Evolutionary conservation across 2,888 invertebrate species (phyloP), one percentile per base, ranked within the genome.

Genomic region (Pheosia tremula): DNA sequence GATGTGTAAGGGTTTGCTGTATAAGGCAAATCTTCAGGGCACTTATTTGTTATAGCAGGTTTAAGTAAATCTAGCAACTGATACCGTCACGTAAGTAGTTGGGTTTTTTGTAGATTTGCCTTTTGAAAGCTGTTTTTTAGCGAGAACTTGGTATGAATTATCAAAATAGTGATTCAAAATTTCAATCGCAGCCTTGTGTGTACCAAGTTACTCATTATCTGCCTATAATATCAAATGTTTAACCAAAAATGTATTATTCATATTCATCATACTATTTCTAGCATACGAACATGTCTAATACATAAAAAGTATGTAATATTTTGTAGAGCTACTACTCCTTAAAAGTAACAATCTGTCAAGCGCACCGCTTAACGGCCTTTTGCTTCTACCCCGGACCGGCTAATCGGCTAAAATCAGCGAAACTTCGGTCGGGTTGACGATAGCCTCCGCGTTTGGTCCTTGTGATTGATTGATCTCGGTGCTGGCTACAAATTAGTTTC

Each of bases 391-490:
- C 63, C 61, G 76, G 72, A 74, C 74, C 68, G 74, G 75, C 78
- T 85, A 83, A 84, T 83, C 83, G 77, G 73, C 72, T 74, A 70
- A 79, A 78, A 79, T 78, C 74, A 74, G 66, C 67, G 62, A 67
- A 78, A 74, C 72, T 75, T 72, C 68, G 77, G 67, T 64, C 66
- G 64, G 63, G 64, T 66, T 75, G 78, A 68, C 72, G 72, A 71
- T 68, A 74, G 73, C 72, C 70, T 73, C 75, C 77, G 62, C 72
- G 75, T 78, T 81, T 83, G 84, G 83, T 83, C 80, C 72, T 62
- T 43, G 77, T 84, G 85, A 85, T 83, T 84, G 85, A 85, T 85
- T 77, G 80, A 74, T 74, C 75, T 71, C 60, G 58, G 64, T 60
- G 55, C 71, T 71, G 73, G 72, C 75, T 75, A 79, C 77, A 81